Evolutionary conservation across 2,113 vertebrate species (phyloP), one percentile per base, ranked within the genome.

Genomic region (Rhinichthys klamathensis): DNA sequence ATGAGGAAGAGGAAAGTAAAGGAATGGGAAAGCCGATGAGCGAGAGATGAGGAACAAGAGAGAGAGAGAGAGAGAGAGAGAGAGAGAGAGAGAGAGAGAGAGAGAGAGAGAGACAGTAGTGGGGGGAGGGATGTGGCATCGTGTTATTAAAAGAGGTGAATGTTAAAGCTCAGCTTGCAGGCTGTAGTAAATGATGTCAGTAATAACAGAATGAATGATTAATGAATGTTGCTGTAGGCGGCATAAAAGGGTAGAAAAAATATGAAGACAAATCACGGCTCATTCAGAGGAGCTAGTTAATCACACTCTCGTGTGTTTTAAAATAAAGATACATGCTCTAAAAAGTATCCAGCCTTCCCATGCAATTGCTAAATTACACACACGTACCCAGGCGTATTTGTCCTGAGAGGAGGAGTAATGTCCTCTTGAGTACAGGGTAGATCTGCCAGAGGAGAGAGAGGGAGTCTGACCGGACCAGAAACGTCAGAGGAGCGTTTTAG

Each of bases 181-280:
- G 83, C 83, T 84, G 74, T 84, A 70, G 87, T 86, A 88, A 88
- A 86, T 84, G 61, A 85, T 84, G 82, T 72, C 63, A 73, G 78
- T 82, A 85, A 91, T 89, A 92, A 85, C n/a, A 69, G 83, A 88
- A 90, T 90, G 90, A 92, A 92, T 89, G 91, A 93, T 92, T 93
- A 79, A 87, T 83, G 85, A 83, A 83, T 89, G 89, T 85, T 89
- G 86, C 92, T 91, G 38, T 27, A 11, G 89, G 92, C 83, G 38
- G 73, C 84, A 90, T 87, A 87, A 89, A 79, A 84, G 89, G 90
- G 83, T 85, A 86, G 89, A 90, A 54, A 77, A 87, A 84, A 79
- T 12, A 85, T 82, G 87, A 81, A 81, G 90, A 92, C 90, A 90
- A 90, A 89, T 89, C 86, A 56, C 73, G 87, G 85, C 87, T 86